Conservation (phyloP, 2,113 vertebrate genomes). For the Chinchilla lanigera region DNA sequence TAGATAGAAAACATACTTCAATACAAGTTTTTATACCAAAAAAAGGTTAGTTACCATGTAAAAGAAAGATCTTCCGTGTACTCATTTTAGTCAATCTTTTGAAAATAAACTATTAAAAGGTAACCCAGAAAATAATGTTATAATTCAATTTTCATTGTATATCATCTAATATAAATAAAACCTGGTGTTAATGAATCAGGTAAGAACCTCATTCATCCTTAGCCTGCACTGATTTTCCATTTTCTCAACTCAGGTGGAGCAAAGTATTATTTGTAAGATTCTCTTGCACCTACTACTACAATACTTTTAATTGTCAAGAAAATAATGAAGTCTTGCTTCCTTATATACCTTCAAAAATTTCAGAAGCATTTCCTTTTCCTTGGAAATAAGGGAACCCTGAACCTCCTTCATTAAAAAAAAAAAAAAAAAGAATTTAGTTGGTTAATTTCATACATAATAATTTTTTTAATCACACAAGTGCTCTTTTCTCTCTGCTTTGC, state of each 20-base stretch:
- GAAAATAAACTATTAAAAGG: no score
- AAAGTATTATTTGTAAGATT: neutral
- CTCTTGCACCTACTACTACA: neutral
- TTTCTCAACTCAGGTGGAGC: neutral
- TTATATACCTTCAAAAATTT: neutral
- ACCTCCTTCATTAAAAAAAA: conserved; percentile 38
- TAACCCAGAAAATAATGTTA: neutral
- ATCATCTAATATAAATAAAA: neutral
- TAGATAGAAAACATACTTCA: neutral
- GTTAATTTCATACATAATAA: conserved; percentile 66
- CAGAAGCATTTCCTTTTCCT: neutral
- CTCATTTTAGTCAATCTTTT: neutral
- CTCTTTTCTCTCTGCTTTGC: conserved; percentile 30
- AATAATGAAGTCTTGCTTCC: conserved; percentile 55
- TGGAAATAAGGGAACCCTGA: neutral
- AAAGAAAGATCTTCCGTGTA: neutral
- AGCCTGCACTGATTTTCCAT: neutral
- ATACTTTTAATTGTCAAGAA: conserved; percentile 61
- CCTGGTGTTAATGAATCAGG: neutral
- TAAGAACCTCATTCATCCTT: neutral
- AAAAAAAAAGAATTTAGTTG: conserved; percentile 35
- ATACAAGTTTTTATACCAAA: neutral
- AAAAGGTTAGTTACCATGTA: neutral
- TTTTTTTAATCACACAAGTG: conserved; percentile 50
- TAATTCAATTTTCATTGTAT: neutral